A percentile compares a stretch with the other conserved stretches of the same genome.
phyloP scores from a whole-genome alignment of 2,888 invertebrate species.

The Noctua janthe region DNA sequence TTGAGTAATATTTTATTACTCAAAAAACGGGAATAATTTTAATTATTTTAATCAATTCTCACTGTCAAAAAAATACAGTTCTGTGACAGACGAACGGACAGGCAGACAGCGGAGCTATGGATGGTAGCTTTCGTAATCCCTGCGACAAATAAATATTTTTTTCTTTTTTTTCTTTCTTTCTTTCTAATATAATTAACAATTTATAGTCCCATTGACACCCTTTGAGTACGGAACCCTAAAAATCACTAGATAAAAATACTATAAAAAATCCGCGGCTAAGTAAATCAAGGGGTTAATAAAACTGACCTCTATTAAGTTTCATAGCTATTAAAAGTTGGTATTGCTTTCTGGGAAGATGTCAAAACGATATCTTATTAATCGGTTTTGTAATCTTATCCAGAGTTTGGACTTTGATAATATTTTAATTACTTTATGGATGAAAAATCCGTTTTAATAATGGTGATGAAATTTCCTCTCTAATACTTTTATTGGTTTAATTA shows the following conservation, averaged over 20 bases:
- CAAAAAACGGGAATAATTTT: no score
- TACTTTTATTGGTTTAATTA: not conserved
- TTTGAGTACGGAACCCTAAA: not conserved
- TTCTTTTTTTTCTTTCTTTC: no score
- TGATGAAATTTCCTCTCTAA: slow-evolving; percentile 16
- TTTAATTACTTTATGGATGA: slow-evolving; percentile 38
- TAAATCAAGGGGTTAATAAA: slow-evolving; percentile 64
- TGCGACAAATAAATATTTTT: no score
- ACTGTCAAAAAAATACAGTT: no score
- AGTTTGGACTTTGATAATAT: slow-evolving; percentile 39
- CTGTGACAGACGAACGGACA: not conserved
- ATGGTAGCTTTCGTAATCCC: not conserved
- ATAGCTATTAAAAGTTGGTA: slow-evolving; percentile 52
- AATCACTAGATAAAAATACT: slow-evolving; percentile 47
- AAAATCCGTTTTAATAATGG: slow-evolving; percentile 33
- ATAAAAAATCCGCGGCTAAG: slow-evolving; percentile 58
- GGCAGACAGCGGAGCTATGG: not conserved
- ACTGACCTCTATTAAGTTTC: slow-evolving; percentile 68
- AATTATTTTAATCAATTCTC: no score
- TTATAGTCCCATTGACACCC: no score
- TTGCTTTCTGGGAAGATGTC: slow-evolving; percentile 53
- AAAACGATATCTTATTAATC: slow-evolving; percentile 56
- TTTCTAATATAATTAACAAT: no score
- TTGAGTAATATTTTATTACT: no score
- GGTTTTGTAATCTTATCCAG: slow-evolving; percentile 48